Conservation (phyloP, 2,797 vertebrate species). For the Phalloptychus januarius region DNA sequence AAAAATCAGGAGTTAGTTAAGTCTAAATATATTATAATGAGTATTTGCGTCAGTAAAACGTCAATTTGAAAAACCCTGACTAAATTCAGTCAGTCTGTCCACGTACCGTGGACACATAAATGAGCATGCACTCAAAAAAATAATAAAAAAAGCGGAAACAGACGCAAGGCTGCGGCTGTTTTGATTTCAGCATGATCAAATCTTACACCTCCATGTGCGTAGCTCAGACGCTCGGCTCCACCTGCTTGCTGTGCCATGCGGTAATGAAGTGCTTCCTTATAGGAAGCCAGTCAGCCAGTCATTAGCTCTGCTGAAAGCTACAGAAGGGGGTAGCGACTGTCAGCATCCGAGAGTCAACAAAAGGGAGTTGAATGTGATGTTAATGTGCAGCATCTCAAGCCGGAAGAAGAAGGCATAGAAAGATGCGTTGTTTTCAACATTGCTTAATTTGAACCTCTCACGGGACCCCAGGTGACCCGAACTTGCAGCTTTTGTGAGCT, state of each 20-base stretch:
- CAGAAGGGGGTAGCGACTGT: slow-evolving; percentile 33
- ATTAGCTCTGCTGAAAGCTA: slow-evolving; percentile 63
- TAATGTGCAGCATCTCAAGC: slow-evolving; percentile 12
- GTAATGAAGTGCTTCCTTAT: slow-evolving; percentile 76
- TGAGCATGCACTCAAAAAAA: slow-evolving; percentile 31
- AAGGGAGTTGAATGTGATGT: slow-evolving; percentile 14
- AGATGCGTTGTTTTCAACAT: slow-evolving; percentile 7
- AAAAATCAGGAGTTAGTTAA: not conserved
- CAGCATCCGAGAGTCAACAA: slow-evolving; percentile 43
- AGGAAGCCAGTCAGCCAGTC: slow-evolving; percentile 73
- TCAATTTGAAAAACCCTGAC: slow-evolving; percentile 19
- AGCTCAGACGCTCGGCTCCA: slow-evolving; percentile 34
- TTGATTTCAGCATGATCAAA: slow-evolving; percentile 67
- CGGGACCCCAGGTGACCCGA: slow-evolving; percentile 5
- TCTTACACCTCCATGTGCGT: slow-evolving; percentile 34
- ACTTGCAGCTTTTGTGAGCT: not conserved
- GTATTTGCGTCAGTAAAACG: slow-evolving; percentile 44
- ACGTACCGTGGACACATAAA: slow-evolving; percentile 7
- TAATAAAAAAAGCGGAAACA: slow-evolving; percentile 2
- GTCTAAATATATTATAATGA: not conserved
- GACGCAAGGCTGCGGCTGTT: slow-evolving; percentile 32
- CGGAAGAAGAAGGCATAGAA: slow-evolving; percentile 23
- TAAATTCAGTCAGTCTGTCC: slow-evolving; percentile 35
- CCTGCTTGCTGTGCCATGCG: slow-evolving; percentile 58
- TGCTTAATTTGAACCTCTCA: slow-evolving; percentile 12